Evolutionary conservation across 2,797 vertebrate species (phyloP).

Genomic region (Threskiornis aethiopicus): DNA sequence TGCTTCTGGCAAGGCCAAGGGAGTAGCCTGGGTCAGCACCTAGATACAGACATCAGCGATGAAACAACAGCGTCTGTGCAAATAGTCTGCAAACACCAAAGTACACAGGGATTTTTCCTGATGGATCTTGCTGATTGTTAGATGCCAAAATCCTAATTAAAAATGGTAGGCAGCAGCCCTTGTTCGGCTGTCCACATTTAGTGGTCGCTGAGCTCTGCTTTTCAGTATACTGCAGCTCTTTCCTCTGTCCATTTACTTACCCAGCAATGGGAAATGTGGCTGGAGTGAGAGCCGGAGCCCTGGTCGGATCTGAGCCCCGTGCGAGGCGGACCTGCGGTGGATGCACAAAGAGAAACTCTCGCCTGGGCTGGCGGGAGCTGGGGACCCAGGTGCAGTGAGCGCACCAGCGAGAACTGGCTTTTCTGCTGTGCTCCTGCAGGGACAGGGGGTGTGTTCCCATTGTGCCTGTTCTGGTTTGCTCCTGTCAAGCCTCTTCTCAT

Average conservation of each 20-base stretch:
- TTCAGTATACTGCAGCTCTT: background rate
- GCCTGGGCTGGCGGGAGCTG: background rate
- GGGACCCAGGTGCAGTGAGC: background rate
- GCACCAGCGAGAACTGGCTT: background rate
- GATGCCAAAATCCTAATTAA: background rate
- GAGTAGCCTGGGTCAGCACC: background rate
- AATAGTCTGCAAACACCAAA: background rate
- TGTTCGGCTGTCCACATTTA: background rate
- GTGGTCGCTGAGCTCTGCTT: rapidly evolving
- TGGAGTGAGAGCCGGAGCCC: background rate
- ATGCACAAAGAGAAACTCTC: background rate
- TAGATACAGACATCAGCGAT: too few species aligned
- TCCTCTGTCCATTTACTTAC: background rate
- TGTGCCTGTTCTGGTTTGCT: constrained; percentile 24
- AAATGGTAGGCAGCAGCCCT: background rate
- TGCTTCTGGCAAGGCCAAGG: background rate
- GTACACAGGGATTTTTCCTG: background rate
- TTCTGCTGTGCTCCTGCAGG: background rate
- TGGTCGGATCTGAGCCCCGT: background rate
- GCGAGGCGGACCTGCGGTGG: background rate
- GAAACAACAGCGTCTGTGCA: background rate
- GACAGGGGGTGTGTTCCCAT: background rate
- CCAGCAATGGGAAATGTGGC: background rate
- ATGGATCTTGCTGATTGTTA: background rate
- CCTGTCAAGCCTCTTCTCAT: constrained; percentile 33